These are phyloP conservation scores for Cancer borealis DNA, from an alignment of 2,888 invertebrate genomes.

Conservation along the genomic window DNA sequence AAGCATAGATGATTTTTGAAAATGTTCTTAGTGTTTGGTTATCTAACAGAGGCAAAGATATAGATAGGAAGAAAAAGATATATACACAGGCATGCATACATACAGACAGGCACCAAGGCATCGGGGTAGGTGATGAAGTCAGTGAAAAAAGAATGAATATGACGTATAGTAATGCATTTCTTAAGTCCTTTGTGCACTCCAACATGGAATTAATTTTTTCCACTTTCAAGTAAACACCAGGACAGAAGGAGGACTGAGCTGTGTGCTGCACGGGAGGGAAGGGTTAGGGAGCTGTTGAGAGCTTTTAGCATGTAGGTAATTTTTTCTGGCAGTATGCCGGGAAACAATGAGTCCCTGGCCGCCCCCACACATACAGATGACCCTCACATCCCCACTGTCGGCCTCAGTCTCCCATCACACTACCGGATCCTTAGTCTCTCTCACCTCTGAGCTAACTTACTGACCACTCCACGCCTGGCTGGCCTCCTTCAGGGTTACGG, in stretches of 20 bases:
- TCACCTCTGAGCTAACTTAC: not conserved
- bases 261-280: not conserved
- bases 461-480: not conserved
- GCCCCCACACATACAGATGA: not conserved
- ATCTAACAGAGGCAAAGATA: not conserved
- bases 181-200: not conserved
- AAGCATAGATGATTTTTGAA: not conserved
- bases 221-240: not conserved
- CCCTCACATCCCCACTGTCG: not conserved
- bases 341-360: constrained; percentile 11
- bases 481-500: not conserved
- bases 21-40: not conserved
- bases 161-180: not conserved
- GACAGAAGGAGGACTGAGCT: not conserved
- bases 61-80: not conserved
- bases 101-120: not conserved
- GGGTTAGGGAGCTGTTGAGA: not conserved
- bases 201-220: not conserved
- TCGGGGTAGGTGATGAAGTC: not conserved
- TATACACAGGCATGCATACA: not conserved
- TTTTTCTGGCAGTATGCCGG: not conserved
- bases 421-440: not conserved
- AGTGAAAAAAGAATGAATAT: not conserved
- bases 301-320: constrained; percentile 25
- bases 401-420: not conserved